Conservation (phyloP, 35 echinoderm and acorn worm species). For the Apostichopus parvimensis region DNA sequence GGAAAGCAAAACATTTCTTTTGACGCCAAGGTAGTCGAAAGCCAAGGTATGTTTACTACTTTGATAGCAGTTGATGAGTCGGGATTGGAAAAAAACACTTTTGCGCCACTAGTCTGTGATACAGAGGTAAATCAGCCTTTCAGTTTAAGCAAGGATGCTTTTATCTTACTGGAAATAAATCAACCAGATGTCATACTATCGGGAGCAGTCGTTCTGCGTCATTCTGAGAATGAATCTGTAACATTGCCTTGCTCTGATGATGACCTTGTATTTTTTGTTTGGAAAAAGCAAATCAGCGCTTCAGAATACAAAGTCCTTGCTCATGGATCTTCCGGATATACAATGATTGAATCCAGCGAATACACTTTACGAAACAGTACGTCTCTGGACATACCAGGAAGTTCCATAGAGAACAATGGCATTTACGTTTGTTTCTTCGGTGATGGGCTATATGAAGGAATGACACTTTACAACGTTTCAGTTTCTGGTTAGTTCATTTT, state of each 20-base stretch:
- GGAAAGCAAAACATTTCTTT: background rate
- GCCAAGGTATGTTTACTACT: background rate
- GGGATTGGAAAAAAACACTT: background rate
- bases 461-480: background rate
- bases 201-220: background rate
- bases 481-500: background rate
- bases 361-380: background rate
- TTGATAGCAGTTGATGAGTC: background rate
- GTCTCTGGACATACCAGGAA: background rate
- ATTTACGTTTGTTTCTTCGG: background rate
- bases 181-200: background rate
- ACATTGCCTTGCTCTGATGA: background rate
- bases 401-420: background rate
- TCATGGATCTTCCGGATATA: background rate
- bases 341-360: too few species aligned
- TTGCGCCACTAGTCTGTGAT: background rate
- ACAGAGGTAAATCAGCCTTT: background rate
- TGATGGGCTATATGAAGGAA: background rate
- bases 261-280: background rate
- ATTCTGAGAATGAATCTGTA: background rate
- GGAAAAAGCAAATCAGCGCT: background rate
- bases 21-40: background rate
- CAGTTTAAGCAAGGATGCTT: background rate
- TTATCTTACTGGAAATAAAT: background rate
- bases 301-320: background rate